These are phyloP conservation scores for Ginglymostoma cirratum DNA, from an alignment of 2,113 vertebrate genomes.

Conservation along the genomic window DNA sequence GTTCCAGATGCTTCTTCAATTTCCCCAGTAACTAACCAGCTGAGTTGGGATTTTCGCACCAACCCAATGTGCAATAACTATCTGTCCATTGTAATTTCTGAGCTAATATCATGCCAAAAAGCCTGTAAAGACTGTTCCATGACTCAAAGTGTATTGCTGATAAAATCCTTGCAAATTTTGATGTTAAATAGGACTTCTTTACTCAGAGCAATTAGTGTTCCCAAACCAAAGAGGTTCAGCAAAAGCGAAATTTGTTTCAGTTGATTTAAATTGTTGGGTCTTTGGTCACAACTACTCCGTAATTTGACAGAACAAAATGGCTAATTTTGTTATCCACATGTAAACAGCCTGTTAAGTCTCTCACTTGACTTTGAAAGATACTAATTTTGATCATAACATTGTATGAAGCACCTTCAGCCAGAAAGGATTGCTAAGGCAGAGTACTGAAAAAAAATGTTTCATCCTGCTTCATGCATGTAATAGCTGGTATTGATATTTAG, in stretches of 20 bases:
- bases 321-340: neutral
- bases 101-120: neutral
- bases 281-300: neutral
- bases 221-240: neutral
- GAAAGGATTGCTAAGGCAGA: neutral
- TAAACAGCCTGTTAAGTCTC: neutral
- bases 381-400: neutral
- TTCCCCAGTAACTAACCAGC: no score
- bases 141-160: neutral
- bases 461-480: neutral
- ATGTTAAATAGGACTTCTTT: neutral
- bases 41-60: no score
- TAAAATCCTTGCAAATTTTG: neutral
- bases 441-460: neutral
- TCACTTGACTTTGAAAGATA: neutral
- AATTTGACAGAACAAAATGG: neutral
- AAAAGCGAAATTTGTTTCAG: neutral
- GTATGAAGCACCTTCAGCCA: neutral
- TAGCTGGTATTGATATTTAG: neutral
- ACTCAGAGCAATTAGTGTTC: neutral
- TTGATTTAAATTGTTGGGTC: neutral
- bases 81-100: no score
- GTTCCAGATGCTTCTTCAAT: no score
- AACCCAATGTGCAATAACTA: no score
- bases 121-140: neutral